phyloP scores from a whole-genome alignment of 2,888 invertebrate genomes.

The Ornithoptera priamus region DNA sequence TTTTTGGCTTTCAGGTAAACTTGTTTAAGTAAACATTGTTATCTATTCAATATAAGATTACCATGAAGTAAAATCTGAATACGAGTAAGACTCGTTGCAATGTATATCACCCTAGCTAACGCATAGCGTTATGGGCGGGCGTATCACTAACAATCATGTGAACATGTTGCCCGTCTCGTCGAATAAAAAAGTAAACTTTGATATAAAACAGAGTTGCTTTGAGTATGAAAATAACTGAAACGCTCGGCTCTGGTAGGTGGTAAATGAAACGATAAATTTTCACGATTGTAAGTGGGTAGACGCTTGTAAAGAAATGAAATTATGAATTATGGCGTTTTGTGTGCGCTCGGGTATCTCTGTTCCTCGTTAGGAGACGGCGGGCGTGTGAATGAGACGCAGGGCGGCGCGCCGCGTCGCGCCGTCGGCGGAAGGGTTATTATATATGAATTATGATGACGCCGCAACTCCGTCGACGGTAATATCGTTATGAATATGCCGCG shows the following conservation, averaged over 20 bases:
- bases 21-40: constrained; percentile 41
- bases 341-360: constrained; percentile 61
- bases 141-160: too few species aligned
- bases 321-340: constrained; percentile 78
- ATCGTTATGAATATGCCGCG: constrained; percentile 80
- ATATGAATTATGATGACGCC: constrained; percentile 80
- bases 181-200: background rate
- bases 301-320: constrained; percentile 68
- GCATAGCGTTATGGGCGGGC: too few species aligned
- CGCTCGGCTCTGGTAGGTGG: constrained; percentile 29
- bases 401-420: constrained; percentile 57
- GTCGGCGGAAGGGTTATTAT: constrained; percentile 78
- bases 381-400: constrained; percentile 70
- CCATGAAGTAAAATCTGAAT: background rate
- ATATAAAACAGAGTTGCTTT: background rate
- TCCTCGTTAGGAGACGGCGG: constrained; percentile 44
- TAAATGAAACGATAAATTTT: constrained; percentile 57
- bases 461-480: constrained; percentile 76
- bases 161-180: too few species aligned
- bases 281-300: constrained; percentile 45
- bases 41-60: constrained; percentile 20
- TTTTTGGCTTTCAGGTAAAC: constrained; percentile 51
- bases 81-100: too few species aligned
- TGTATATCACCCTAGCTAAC: too few species aligned
- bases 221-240: constrained; percentile 4